Evolutionary conservation across 92 coral and sea anemone species (phyloP).

Genomic region (Phenganax stokvisi): DNA sequence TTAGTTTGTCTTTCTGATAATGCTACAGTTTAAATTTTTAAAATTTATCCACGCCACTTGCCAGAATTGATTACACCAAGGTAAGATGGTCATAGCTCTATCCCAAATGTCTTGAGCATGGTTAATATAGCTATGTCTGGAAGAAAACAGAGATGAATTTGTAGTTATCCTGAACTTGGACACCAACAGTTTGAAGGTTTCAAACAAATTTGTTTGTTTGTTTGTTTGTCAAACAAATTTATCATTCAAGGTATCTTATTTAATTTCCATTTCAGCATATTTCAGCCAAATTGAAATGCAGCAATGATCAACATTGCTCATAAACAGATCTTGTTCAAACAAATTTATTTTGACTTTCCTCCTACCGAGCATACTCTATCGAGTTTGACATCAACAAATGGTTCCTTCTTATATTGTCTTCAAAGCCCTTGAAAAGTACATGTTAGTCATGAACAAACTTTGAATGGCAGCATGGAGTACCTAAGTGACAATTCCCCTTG

Average conservation of each 20-base stretch:
- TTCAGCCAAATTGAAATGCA: constrained; percentile 86
- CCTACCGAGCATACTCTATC: constrained; percentile 93
- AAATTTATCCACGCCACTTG: constrained; percentile 26
- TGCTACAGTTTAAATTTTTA: too few species aligned
- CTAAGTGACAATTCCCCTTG: neutral
- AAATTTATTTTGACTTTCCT: constrained; percentile 89
- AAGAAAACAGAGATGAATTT: neutral
- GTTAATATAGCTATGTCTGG: constrained; percentile 88
- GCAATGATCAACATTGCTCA: constrained; percentile 95
- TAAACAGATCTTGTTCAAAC: constrained; percentile 92
- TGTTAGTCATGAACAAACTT: neutral
- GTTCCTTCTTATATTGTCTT: constrained; percentile 83
- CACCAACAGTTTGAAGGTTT: neutral
- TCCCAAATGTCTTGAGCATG: constrained; percentile 99
- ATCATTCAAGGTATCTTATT: constrained; percentile 42
- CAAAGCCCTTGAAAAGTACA: constrained; percentile 71
- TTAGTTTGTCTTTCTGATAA: too few species aligned
- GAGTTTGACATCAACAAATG: constrained; percentile 88
- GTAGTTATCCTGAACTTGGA: neutral
- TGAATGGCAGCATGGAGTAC: neutral
- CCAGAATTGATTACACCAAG: constrained; percentile 99
- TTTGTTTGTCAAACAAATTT: too few species aligned
- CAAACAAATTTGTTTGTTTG: neutral
- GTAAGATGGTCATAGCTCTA: constrained; percentile 94
- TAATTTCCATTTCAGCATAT: constrained; percentile 99